A percentile compares a stretch with the other conserved stretches of the same genome.
Conservation (phyloP, 2,888 invertebrate genomes). For the Psococerastis gibbosa region DNA sequence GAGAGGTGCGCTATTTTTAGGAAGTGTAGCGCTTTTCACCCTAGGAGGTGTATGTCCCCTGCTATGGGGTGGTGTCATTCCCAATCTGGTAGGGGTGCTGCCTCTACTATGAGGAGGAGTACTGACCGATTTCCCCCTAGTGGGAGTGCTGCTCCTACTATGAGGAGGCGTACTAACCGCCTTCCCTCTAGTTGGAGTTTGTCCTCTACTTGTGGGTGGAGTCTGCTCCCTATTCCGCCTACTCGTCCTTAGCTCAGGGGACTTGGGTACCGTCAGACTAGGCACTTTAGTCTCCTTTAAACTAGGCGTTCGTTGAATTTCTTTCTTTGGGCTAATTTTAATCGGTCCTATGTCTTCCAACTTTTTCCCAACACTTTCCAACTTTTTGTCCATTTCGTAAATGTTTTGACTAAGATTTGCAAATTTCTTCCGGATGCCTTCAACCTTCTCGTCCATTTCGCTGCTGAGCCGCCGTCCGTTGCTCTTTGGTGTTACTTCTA, state of each 20-base stretch:
- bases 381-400: constrained; percentile 6
- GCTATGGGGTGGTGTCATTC: no score
- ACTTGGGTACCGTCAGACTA: no score
- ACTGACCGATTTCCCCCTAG: background rate
- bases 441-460: background rate
- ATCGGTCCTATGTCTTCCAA: background rate
- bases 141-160: background rate
- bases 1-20: background rate
- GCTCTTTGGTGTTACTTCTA: background rate
- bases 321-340: constrained; percentile 1
- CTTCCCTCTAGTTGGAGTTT: background rate
- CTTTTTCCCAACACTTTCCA: constrained; percentile 7
- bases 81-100: background rate
- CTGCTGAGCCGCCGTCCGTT: background rate
- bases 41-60: background rate
- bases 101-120: background rate
- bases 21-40: background rate
- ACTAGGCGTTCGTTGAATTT: background rate
- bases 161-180: background rate
- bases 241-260: no score
- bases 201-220: constrained; percentile 1
- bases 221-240: no score
- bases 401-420: constrained; percentile 7
- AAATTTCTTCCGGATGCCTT: constrained; percentile 8
- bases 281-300: background rate